These are phyloP conservation scores for Antheraea pernyi DNA, from an alignment of 1,140 invertebrate species.

Conservation along the genomic window DNA sequence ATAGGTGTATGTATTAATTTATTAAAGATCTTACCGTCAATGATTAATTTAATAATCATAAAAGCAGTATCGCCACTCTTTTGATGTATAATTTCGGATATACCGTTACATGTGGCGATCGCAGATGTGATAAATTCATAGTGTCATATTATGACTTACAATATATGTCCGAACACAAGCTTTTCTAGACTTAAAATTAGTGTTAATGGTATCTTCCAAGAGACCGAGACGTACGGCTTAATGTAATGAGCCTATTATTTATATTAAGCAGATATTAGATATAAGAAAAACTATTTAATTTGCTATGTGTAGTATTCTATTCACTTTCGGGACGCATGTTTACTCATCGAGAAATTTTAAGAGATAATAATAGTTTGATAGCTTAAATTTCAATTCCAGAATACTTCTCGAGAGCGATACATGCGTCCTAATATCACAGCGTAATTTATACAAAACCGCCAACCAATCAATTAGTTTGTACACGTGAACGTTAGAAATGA, in stretches of 20 bases:
- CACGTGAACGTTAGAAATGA: not conserved
- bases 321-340: not conserved
- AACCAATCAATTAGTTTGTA: not conserved
- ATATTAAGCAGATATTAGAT: constrained; percentile 51
- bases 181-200: constrained; percentile 46
- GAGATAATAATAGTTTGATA: not conserved
- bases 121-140: too few relatives aligned
- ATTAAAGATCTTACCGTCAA: too few relatives aligned
- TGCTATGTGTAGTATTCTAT: constrained; percentile 39
- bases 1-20: too few relatives aligned
- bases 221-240: constrained; percentile 64
- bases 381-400: not conserved
- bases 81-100: too few relatives aligned
- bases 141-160: too few relatives aligned
- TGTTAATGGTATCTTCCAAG: constrained; percentile 46
- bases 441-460: not conserved
- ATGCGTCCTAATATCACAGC: not conserved
- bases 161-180: constrained; percentile 27
- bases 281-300: constrained; percentile 48
- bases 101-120: too few relatives aligned
- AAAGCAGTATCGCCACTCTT: too few relatives aligned
- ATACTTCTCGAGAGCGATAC: not conserved
- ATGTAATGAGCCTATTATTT: constrained; percentile 46
- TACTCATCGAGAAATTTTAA: not conserved
- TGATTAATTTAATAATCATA: too few relatives aligned